phyloP scores from a whole-genome alignment of 1,140 invertebrate species.

The Drosophila elegans region DNA sequence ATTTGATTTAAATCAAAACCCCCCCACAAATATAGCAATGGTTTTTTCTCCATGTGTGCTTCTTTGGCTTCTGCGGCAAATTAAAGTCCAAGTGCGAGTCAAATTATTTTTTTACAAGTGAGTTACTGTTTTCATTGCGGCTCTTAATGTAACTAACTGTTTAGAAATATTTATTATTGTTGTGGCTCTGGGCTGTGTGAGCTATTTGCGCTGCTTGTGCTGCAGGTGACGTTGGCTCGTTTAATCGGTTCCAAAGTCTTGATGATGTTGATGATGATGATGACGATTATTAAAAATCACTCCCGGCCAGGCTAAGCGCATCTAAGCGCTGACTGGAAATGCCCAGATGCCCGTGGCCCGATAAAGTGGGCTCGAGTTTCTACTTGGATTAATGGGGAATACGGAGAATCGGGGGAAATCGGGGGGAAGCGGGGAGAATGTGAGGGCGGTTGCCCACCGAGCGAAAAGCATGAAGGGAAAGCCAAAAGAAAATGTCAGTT shows the following conservation, averaged over 20 bases:
- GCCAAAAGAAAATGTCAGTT: not conserved
- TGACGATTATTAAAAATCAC: constrained; percentile 76
- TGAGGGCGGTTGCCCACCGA: not conserved
- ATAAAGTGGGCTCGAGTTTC: constrained; percentile 48
- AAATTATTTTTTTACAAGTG: constrained; percentile 83
- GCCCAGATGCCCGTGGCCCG: constrained; percentile 59
- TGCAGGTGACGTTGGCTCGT: constrained; percentile 68
- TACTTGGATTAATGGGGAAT: constrained; percentile 34
- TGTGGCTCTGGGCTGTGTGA: constrained; percentile 7
- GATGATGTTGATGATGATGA: constrained; percentile 50
- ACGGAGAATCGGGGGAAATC: not conserved
- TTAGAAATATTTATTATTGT: constrained; percentile 78
- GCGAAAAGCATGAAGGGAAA: constrained; percentile 24
- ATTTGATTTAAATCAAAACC: not conserved
- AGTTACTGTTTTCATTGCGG: constrained; percentile 82
- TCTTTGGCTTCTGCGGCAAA: constrained; percentile 54
- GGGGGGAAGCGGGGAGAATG: too few relatives aligned
- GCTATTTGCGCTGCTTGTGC: not conserved
- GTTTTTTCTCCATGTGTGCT: constrained; percentile 1
- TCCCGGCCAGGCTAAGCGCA: constrained; percentile 73
- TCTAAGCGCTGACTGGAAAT: constrained; percentile 60
- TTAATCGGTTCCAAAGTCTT: constrained; percentile 55
- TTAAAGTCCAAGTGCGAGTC: constrained; percentile 82
- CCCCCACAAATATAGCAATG: not conserved
- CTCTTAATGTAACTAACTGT: constrained; percentile 83